These are phyloP conservation scores for Forbesichthys papilliferus DNA, from an alignment of 2,113 vertebrate species.

Conservation along the genomic window DNA sequence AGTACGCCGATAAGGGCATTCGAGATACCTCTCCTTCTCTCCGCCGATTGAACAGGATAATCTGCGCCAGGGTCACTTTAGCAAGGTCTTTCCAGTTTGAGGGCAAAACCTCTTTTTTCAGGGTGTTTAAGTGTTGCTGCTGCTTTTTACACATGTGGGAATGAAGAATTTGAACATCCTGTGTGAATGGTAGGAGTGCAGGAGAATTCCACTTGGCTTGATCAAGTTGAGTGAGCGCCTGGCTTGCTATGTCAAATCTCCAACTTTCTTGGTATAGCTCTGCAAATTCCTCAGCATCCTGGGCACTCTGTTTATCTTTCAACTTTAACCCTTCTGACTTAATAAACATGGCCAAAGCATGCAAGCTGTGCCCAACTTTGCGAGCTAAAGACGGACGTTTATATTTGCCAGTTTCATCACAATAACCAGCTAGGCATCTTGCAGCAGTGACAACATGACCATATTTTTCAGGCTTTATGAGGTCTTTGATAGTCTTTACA, in stretches of 20 bases:
- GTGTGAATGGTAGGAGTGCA: not conserved
- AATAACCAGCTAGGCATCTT: not conserved
- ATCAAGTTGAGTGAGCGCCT: not conserved
- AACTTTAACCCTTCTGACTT: not conserved
- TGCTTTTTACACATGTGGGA: no score
- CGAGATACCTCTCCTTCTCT: no score
- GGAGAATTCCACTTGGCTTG: constrained; percentile 19
- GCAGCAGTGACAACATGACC: not conserved
- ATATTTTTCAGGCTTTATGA: constrained; percentile 5
- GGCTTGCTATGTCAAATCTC: no score
- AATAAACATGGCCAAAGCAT: constrained; percentile 4
- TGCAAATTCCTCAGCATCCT: not conserved
- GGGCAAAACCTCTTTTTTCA: no score
- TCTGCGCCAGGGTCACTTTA: no score
- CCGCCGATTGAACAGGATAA: no score
- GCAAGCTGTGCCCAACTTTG: constrained; percentile 1
- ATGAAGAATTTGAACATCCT: not conserved
- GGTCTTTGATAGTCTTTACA: constrained; percentile 1
- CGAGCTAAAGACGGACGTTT: not conserved
- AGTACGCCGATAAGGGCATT: no score
- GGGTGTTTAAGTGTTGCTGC: no score
- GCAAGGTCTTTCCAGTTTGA: no score
- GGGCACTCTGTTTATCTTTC: not conserved
- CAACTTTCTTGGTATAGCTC: not conserved
- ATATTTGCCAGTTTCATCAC: not conserved